Conservation (phyloP, 2,113 vertebrate genomes). For the Oxyura jamaicensis region DNA sequence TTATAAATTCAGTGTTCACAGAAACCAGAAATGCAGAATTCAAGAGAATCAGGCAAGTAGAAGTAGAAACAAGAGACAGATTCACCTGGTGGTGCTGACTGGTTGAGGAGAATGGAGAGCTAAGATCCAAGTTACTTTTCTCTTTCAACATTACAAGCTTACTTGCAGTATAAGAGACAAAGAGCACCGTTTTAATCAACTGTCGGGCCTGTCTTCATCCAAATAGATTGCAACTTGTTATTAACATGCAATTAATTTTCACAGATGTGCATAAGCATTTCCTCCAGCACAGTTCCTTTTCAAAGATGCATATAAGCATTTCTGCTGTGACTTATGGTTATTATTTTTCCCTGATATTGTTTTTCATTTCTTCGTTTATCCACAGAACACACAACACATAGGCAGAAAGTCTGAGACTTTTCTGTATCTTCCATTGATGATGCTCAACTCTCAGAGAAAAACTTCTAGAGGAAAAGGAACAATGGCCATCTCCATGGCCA, state of each 20-base stretch:
- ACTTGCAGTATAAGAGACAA: neutral
- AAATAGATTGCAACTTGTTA: neutral
- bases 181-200: neutral
- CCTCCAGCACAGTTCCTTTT: neutral
- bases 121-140: neutral
- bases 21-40: neutral
- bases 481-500: neutral
- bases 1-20: neutral
- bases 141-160: neutral
- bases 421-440: neutral
- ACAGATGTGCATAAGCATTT: neutral
- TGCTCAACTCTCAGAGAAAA: neutral
- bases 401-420: neutral
- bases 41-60: neutral
- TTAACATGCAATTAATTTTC: neutral
- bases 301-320: neutral
- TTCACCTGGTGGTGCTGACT: neutral
- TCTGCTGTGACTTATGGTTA: neutral
- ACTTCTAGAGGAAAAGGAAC: neutral
- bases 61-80: neutral
- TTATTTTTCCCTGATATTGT: neutral
- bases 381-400: neutral
- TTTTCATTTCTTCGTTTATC: neutral
- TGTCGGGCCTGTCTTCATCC: neutral
- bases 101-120: neutral